Conservation (phyloP, 2,888 invertebrate species). For the Plebejus melissa region DNA sequence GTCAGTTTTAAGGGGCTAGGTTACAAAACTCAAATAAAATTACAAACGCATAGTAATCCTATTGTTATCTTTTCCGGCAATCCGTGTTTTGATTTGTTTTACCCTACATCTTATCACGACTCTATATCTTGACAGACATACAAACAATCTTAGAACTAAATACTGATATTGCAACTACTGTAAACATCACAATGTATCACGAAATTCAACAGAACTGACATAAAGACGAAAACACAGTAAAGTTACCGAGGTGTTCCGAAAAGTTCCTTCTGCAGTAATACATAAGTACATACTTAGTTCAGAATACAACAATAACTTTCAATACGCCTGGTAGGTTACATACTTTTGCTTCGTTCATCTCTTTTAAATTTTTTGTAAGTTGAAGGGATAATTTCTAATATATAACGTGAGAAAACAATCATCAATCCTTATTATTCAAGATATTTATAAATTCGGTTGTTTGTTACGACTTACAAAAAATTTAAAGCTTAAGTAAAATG, state of each 20-base stretch:
- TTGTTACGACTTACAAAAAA: neutral
- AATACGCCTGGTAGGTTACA: neutral
- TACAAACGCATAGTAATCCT: neutral
- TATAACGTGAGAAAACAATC: too few species aligned
- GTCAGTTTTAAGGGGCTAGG: neutral
- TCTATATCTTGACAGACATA: neutral
- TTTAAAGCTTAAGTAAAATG: too few species aligned
- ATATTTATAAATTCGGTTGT: neutral
- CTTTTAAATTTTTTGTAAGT: neutral
- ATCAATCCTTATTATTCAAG: neutral
- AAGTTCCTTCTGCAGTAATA: neutral
- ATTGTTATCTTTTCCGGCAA: constrained; percentile 14
- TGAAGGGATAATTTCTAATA: neutral
- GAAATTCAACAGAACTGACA: constrained; percentile 7
- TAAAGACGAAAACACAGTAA: neutral
- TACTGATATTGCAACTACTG: constrained; percentile 15
- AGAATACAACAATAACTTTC: neutral
- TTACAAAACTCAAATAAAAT: neutral
- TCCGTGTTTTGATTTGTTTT: neutral
- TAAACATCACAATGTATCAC: constrained; percentile 21
- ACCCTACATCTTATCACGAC: neutral
- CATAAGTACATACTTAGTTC: neutral
- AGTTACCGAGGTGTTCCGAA: neutral
- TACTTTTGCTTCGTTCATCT: neutral
- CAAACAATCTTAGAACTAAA: constrained; percentile 3